A percentile compares a stretch with the other conserved stretches of the same genome.
Evolutionary conservation across 1,140 invertebrate species (phyloP).

Genomic region (Ephestia elutella): DNA sequence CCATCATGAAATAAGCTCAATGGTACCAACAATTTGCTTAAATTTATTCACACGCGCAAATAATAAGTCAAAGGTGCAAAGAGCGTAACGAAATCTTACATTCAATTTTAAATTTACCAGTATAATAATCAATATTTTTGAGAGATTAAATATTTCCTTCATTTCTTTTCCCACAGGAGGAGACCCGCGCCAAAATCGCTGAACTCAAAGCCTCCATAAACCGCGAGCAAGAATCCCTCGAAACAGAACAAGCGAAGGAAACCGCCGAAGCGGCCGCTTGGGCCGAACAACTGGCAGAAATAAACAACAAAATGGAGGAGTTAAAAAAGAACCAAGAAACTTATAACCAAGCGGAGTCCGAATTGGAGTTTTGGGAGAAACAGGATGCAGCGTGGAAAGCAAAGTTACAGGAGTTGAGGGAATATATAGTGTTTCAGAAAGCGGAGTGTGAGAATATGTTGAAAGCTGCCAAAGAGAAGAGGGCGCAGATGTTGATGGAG

Average conservation of each 20-base stretch:
- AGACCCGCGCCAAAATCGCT: slow-evolving; percentile 31
- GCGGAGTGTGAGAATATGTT: background rate
- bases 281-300: slow-evolving; percentile 16
- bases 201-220: slow-evolving; percentile 29
- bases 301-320: slow-evolving; percentile 19
- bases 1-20: no score
- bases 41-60: no score
- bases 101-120: no score
- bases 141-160: no score
- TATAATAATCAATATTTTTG: no score
- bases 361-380: slow-evolving; percentile 34
- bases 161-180: slow-evolving; percentile 29
- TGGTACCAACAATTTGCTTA: no score
- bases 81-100: no score
- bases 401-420: background rate
- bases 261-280: slow-evolving; percentile 23
- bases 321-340: slow-evolving; percentile 18
- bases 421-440: background rate
- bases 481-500: background rate
- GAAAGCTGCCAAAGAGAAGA: background rate
- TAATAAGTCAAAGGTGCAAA: no score
- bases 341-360: slow-evolving; percentile 20
- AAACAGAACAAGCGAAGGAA: slow-evolving; percentile 24
- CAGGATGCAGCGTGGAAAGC: slow-evolving; percentile 26
- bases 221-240: slow-evolving; percentile 30